A percentile compares a stretch with the other conserved stretches of the same genome.
phyloP scores from a whole-genome alignment of 2,888 invertebrate species.

The Ochropacha duplaris region DNA sequence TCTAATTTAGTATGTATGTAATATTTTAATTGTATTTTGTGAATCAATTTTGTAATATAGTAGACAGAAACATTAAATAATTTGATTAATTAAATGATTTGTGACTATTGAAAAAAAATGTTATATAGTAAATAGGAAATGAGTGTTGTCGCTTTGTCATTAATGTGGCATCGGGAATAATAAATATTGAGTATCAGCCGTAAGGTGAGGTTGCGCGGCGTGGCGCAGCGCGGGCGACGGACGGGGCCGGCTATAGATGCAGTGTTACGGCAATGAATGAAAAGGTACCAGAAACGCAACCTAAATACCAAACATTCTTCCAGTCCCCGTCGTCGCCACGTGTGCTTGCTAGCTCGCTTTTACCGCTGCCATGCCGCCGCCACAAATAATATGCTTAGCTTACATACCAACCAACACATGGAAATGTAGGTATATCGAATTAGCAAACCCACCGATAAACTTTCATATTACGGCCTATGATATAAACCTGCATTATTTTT shows the following conservation, averaged over 20 bases:
- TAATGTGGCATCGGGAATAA: conserved; percentile 55
- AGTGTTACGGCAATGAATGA: conserved; percentile 79
- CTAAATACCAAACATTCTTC: conserved; percentile 80
- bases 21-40: too few relatives aligned
- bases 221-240: conserved; percentile 23
- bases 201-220: conserved; percentile 11
- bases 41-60: too few relatives aligned
- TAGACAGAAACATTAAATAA: too few relatives aligned
- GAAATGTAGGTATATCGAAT: conserved; percentile 57
- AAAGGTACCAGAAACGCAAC: conserved; percentile 80
- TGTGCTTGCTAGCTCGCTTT: conserved; percentile 69
- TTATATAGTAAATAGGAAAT: conserved; percentile 49
- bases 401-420: conserved; percentile 63
- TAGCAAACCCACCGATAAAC: conserved; percentile 51
- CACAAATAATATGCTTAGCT: conserved; percentile 70
- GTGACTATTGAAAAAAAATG: too few relatives aligned
- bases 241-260: conserved; percentile 54
- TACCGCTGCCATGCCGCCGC: conserved; percentile 60
- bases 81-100: too few relatives aligned
- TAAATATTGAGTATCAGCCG: conserved; percentile 53
- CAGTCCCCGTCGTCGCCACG: conserved; percentile 68
- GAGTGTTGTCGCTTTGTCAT: conserved; percentile 55
- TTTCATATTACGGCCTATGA: conserved; percentile 9
- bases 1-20: too few relatives aligned
- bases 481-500: neutral